Evolutionary conservation across 1,140 invertebrate genomes (phyloP), one percentile per base, ranked within the genome.

Genomic region (Aphaenogaster floridana): DNA sequence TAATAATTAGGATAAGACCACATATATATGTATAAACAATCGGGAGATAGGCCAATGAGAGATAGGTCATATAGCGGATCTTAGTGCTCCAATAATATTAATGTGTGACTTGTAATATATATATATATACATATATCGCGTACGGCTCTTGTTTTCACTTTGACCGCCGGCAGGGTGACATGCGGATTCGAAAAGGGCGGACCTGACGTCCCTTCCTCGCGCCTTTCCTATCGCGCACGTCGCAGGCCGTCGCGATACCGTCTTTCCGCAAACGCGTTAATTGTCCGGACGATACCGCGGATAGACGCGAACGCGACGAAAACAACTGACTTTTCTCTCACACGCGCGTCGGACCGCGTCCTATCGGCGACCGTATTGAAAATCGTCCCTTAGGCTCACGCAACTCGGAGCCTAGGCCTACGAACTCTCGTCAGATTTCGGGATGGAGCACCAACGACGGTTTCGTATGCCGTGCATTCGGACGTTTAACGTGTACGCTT

Each of bases 341-440:
- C 13, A 5, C 42, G 66, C 28, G 28, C 6, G 6, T 17, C 50
- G 15, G 15, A 52, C 9, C 48, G 11, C 59, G 5, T 21, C 8
- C 54, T 57, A 57, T 66, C 64, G 64, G 64, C 64, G 17, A 66
- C 1, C 17, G 39, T 42, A 42, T 42, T 66, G 61, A 64, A 17
- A 61, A 61, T 61, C 3, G 57, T 61, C 21, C 57, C 57, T 61
- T 61, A 61, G 21, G 57, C 21, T 21, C 28, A 59, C n/a, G 28
- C 28, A 28, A 28, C n/a, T 21, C n/a, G 3, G n/a, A 9, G 28
- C 28, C 28, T 28, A 6, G 54, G 21, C 5, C 54, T 21, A 21
- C n/a, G n/a, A 13, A 13, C 3, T 61, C 21, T 61, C 9, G 57
- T 28, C 57, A 28, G 57, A 57, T 57, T 17, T 57, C n/a, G 54